Percentiles rank a stretch among this genome's conserved stretches.
phyloP scores from a whole-genome alignment of 2,113 vertebrate species.

The Polypterus bichir region DNA sequence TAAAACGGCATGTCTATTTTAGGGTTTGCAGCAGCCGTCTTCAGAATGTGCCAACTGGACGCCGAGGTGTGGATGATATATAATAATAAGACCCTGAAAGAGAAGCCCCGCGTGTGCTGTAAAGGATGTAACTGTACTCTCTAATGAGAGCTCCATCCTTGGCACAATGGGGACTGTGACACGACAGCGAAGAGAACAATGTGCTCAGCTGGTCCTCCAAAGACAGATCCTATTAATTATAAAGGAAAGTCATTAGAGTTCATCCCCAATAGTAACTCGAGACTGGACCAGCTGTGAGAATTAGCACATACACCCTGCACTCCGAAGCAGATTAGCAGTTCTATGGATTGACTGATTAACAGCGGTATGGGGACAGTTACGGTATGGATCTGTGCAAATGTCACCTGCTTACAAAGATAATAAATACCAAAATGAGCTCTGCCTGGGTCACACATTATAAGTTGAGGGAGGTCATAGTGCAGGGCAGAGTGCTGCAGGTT shows the following conservation, averaged over 20 bases:
- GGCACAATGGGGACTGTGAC: neutral
- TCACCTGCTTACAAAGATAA: too few species aligned
- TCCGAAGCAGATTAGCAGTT: neutral
- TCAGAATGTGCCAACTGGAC: too few species aligned
- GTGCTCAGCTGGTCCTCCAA: neutral
- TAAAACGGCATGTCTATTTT: too few species aligned
- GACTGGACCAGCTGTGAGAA: neutral
- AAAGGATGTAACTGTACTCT: neutral
- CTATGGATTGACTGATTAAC: too few species aligned
- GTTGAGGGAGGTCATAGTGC: too few species aligned
- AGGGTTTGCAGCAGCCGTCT: too few species aligned
- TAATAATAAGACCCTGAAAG: neutral
- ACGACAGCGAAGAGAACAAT: neutral
- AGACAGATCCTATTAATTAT: neutral
- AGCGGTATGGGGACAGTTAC: too few species aligned
- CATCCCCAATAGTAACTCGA: neutral
- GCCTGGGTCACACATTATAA: too few species aligned
- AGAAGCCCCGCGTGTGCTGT: neutral
- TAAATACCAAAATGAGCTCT: too few species aligned
- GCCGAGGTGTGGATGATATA: too few species aligned
- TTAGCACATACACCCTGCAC: neutral
- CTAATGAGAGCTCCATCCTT: conserved; percentile 1
- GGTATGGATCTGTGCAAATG: too few species aligned
- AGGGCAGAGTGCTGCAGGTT: too few species aligned
- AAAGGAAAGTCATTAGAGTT: neutral